Evolutionary conservation across 1,140 invertebrate species (phyloP).

Genomic region (Saccostrea cuccullata): DNA sequence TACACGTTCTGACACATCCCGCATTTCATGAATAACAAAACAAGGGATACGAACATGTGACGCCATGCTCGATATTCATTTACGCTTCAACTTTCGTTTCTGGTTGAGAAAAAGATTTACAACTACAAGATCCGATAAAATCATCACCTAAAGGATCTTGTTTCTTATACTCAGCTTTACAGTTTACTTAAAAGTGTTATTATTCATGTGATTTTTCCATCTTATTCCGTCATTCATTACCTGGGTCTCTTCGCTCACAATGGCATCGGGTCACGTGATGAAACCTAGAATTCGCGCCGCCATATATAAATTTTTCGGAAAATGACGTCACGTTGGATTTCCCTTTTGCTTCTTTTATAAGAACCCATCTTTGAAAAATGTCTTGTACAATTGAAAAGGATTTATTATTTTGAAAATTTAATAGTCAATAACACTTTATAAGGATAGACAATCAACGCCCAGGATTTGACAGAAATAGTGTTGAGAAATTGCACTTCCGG

Average conservation of each 20-base stretch:
- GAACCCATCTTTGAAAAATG: neutral
- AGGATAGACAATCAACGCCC: too few relatives aligned
- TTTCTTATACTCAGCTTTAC: neutral
- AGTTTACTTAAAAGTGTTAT: too few relatives aligned
- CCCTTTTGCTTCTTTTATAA: slow-evolving; percentile 24
- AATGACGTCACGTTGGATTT: slow-evolving; percentile 62
- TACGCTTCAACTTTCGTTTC: slow-evolving; percentile 31
- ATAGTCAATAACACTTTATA: neutral
- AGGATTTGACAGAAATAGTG: neutral
- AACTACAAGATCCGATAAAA: neutral
- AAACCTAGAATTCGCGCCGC: slow-evolving; percentile 67
- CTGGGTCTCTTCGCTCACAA: slow-evolving; percentile 52
- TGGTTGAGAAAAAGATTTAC: neutral
- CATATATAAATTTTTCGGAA: slow-evolving; percentile 64
- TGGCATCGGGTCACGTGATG: slow-evolving; percentile 67
- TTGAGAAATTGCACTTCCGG: slow-evolving; percentile 43
- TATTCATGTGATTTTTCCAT: neutral
- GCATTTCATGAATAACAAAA: slow-evolving; percentile 32
- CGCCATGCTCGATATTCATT: slow-evolving; percentile 71
- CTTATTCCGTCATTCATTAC: slow-evolving; percentile 59
- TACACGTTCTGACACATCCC: slow-evolving; percentile 22
- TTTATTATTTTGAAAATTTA: neutral
- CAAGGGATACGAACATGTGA: slow-evolving; percentile 63
- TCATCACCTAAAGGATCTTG: neutral
- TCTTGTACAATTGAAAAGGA: neutral